Conservation (phyloP, 92 coral and sea anemone genomes). For the Galaxea fascicularis region DNA sequence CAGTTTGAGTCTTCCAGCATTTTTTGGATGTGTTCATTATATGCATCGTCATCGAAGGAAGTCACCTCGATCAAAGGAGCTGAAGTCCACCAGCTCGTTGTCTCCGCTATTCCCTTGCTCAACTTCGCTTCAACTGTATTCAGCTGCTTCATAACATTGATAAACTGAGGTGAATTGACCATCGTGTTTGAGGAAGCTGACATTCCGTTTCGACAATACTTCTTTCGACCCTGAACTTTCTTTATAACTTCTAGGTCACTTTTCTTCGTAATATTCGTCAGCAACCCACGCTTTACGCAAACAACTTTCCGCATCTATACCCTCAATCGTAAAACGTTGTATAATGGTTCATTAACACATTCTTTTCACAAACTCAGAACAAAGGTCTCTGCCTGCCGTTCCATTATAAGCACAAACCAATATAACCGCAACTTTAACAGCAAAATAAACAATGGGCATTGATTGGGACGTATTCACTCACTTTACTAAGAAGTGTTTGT, state of each 20-base stretch:
- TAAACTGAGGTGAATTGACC: constrained; percentile 35
- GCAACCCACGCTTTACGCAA: constrained; percentile 5
- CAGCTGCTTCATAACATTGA: constrained; percentile 29
- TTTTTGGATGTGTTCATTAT: constrained; percentile 3
- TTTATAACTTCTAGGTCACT: background rate
- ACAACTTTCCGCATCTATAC: background rate
- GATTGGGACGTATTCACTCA: background rate
- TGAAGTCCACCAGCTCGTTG: background rate
- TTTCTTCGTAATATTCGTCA: background rate
- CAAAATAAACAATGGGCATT: background rate
- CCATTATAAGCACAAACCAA: constrained; percentile 16
- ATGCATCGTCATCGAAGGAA: constrained; percentile 30
- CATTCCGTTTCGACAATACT: background rate
- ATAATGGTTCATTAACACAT: background rate
- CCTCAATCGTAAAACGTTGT: background rate
- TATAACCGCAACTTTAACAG: background rate
- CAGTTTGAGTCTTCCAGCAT: constrained; percentile 7
- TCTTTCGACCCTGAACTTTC: no score
- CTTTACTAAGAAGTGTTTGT: background rate
- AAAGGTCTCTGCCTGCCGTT: background rate
- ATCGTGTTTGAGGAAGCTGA: background rate
- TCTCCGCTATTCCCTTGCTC: background rate
- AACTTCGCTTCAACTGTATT: background rate
- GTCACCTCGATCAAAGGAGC: constrained; percentile 31
- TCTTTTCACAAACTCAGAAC: background rate